Conservation (phyloP, 1,140 invertebrate species). For the Popillia japonica region DNA sequence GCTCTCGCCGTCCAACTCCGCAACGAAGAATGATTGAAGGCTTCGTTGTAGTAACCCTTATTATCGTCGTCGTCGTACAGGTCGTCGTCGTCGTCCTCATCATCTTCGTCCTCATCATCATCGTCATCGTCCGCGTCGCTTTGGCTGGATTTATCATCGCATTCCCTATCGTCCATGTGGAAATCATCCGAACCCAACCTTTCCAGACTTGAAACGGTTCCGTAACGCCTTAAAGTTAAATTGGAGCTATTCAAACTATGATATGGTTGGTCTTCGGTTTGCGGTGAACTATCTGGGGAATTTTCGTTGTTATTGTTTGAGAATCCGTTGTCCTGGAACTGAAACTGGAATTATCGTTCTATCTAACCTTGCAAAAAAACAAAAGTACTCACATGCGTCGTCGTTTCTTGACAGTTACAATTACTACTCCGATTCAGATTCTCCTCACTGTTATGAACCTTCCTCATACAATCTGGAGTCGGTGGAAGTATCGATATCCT, state of each 20-base stretch:
- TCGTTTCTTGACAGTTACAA: slow-evolving; percentile 33
- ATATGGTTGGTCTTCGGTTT: slow-evolving; percentile 67
- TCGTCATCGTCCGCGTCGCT: slow-evolving; percentile 56
- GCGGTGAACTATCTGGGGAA: slow-evolving; percentile 64
- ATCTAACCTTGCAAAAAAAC: not conserved
- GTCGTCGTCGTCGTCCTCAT: slow-evolving; percentile 63
- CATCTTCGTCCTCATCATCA: slow-evolving; percentile 62
- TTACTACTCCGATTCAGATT: not conserved
- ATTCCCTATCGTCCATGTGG: slow-evolving; percentile 65
- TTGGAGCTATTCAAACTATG: slow-evolving; percentile 62
- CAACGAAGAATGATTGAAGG: slow-evolving; percentile 57
- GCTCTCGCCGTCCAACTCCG: slow-evolving; percentile 79
- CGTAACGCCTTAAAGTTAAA: slow-evolving; percentile 67
- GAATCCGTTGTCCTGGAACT: slow-evolving; percentile 40
- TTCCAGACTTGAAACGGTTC: slow-evolving; percentile 82
- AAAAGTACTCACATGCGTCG: slow-evolving; percentile 1
- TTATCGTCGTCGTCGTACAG: slow-evolving; percentile 45
- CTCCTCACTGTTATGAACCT: slow-evolving; percentile 41
- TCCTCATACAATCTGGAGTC: slow-evolving; percentile 67
- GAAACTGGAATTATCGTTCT: not conserved
- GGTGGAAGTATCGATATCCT: slow-evolving; percentile 79
- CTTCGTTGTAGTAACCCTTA: slow-evolving; percentile 59
- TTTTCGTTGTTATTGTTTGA: slow-evolving; percentile 56
- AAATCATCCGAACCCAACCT: slow-evolving; percentile 66
- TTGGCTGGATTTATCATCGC: slow-evolving; percentile 53